Conservation (phyloP, 1,140 invertebrate species). For the Pogonomyrmex barbatus region DNA sequence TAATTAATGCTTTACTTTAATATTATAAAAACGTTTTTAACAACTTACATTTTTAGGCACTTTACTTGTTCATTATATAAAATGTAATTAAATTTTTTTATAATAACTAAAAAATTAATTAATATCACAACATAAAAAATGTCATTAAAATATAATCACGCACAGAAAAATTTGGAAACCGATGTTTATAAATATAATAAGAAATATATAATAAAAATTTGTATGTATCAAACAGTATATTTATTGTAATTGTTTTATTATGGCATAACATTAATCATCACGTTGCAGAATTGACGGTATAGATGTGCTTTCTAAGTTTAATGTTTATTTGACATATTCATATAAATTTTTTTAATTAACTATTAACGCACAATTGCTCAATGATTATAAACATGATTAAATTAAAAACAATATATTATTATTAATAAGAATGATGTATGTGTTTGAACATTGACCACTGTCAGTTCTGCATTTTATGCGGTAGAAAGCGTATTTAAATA, state of each 20-base stretch:
- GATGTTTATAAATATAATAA: background rate
- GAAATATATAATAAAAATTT: slow-evolving; percentile 28
- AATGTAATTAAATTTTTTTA: background rate
- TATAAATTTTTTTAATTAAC: background rate
- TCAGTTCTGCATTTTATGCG: background rate
- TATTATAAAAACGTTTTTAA: background rate
- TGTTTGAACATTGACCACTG: background rate
- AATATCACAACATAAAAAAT: background rate
- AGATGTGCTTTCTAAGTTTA: background rate
- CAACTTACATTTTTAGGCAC: background rate
- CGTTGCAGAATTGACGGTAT: background rate
- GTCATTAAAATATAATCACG: background rate
- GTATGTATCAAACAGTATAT: background rate
- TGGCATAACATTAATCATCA: background rate
- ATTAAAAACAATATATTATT: slow-evolving; percentile 1
- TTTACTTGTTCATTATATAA: background rate
- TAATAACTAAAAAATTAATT: background rate
- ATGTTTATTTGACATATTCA: background rate
- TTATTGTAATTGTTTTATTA: background rate
- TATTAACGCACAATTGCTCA: background rate
- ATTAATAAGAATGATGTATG: background rate
- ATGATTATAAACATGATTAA: background rate
- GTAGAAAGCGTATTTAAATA: background rate
- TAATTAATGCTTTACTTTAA: background rate
- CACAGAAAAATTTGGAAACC: slow-evolving; percentile 28